phyloP scores from a whole-genome alignment of 2,113 vertebrate genomes.

The Lepus timidus region DNA sequence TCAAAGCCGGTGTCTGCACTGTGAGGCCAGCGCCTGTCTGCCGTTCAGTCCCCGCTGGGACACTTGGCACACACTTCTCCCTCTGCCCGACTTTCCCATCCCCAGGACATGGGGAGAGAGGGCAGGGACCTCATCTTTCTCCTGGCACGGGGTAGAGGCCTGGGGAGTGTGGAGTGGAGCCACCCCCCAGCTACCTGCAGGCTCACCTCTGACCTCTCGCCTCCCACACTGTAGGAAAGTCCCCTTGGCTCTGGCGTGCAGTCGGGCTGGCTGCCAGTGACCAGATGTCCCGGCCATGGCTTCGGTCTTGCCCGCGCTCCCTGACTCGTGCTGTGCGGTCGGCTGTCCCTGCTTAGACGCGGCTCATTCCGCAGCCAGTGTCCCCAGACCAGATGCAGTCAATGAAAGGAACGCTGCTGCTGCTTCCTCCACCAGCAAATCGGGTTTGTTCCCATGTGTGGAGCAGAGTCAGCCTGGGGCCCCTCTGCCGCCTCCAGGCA shows the following conservation, averaged over 20 bases:
- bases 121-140: neutral
- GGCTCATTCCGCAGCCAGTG: neutral
- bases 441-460: neutral
- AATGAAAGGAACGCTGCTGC: neutral
- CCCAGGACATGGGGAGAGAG: neutral
- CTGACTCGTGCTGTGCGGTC: neutral
- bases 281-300: constrained; percentile 10
- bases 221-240: neutral
- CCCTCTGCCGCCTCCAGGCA: neutral
- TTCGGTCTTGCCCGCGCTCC: neutral
- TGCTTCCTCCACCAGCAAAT: neutral
- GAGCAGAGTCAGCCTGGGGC: neutral
- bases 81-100: neutral
- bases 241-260: neutral
- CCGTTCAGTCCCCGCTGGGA: neutral
- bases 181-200: neutral
- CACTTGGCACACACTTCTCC: neutral
- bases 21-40: no score
- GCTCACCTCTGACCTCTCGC: neutral
- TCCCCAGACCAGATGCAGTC: constrained; percentile 27
- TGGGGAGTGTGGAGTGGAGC: neutral
- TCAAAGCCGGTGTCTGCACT: no score
- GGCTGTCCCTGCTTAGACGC: neutral
- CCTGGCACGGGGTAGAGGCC: neutral
- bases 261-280: neutral